Conservation (phyloP, 1,140 invertebrate species). For the Drosophila tristis region DNA sequence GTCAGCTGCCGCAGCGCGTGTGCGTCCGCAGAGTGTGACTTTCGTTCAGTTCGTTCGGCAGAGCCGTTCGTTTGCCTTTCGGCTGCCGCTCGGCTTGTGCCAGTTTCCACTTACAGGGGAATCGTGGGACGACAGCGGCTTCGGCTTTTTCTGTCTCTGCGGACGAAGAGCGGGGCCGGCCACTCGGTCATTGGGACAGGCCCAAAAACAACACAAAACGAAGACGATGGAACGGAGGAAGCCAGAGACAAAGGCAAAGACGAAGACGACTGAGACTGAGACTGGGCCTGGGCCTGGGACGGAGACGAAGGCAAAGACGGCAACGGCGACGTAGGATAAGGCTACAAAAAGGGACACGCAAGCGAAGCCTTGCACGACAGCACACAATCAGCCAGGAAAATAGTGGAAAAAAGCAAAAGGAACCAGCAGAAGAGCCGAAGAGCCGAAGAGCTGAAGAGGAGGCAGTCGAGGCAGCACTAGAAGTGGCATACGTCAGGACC, state of each 20-base stretch:
- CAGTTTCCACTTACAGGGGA: slow-evolving; percentile 38
- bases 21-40: slow-evolving; percentile 74
- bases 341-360: slow-evolving; percentile 11
- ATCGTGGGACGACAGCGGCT: not conserved
- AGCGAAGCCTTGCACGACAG: not conserved
- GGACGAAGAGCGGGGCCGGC: slow-evolving; percentile 15
- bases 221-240: not conserved
- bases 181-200: slow-evolving; percentile 6
- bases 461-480: no score
- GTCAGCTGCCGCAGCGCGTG: slow-evolving; percentile 76
- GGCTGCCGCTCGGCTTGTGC: slow-evolving; percentile 43
- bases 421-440: not conserved
- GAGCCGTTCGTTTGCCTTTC: not conserved
- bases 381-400: slow-evolving; percentile 5
- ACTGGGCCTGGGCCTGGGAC: no score
- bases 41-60: slow-evolving; percentile 74
- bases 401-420: not conserved
- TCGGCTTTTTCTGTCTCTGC: slow-evolving; percentile 1
- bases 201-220: slow-evolving; percentile 14
- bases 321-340: not conserved
- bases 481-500: slow-evolving; percentile 19
- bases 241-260: slow-evolving; percentile 3
- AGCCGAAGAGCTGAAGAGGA: no score
- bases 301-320: no score
- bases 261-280: no score